These are phyloP conservation scores for Mercenaria mercenaria DNA, from an alignment of 1,140 invertebrate species.

Conservation along the genomic window DNA sequence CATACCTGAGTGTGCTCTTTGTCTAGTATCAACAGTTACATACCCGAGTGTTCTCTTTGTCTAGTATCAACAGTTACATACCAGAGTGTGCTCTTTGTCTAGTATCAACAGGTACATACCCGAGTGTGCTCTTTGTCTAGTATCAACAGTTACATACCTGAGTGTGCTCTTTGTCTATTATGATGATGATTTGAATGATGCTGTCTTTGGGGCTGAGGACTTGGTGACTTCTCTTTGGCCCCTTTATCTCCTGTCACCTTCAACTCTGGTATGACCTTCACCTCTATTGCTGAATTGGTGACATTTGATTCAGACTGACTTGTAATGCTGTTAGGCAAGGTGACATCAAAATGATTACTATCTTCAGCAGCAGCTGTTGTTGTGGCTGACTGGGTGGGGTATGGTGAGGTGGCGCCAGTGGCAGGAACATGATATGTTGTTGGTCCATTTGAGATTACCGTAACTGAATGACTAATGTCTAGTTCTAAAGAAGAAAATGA, in stretches of 20 bases:
- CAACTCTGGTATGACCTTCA: neutral
- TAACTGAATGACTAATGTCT: neutral
- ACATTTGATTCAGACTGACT: neutral
- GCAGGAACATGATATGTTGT: constrained; percentile 34
- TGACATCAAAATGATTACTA: constrained; percentile 17
- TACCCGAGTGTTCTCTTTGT: too few species aligned
- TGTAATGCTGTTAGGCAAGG: neutral
- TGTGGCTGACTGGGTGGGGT: neutral
- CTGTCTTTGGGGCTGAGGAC: constrained; percentile 44
- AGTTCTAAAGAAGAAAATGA: neutral
- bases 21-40: too few species aligned
- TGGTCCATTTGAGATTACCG: constrained; percentile 50
- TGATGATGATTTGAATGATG: constrained; percentile 23
- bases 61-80: too few species aligned
- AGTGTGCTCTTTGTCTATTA: constrained; percentile 56
- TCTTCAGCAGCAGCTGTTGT: neutral
- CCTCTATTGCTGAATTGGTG: neutral
- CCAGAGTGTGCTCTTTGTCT: too few species aligned
- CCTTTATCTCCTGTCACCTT: neutral
- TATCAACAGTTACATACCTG: too few species aligned
- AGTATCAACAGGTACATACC: too few species aligned
- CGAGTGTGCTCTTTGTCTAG: too few species aligned
- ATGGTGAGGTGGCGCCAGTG: constrained; percentile 12
- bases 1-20: too few species aligned
- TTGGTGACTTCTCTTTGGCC: constrained; percentile 51